These are phyloP conservation scores for Cataglyphis albicans DNA, from an alignment of 2,888 invertebrate species.

Conservation along the genomic window DNA sequence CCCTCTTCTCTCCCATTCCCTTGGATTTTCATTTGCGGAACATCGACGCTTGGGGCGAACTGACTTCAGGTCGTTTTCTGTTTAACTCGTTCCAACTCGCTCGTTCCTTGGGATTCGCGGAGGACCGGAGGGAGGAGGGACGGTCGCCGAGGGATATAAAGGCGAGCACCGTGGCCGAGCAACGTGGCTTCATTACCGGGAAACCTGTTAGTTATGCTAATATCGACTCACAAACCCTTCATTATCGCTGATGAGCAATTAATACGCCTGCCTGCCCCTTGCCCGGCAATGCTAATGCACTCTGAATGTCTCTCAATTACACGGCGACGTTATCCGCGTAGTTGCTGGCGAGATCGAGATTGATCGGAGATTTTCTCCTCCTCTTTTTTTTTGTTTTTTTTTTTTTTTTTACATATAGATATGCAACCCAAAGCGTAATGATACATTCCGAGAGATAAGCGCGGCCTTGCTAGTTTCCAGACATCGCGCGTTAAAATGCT, in stretches of 20 bases:
- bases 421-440: background rate
- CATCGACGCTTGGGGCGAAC: constrained; percentile 27
- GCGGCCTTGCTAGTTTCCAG: background rate
- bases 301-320: constrained; percentile 83
- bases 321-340: constrained; percentile 75
- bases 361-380: constrained; percentile 57
- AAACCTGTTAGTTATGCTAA: constrained; percentile 85
- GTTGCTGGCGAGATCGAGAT: constrained; percentile 34
- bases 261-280: constrained; percentile 81
- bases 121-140: constrained; percentile 58
- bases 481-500: constrained; percentile 32
- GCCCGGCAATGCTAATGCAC: constrained; percentile 80
- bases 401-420: background rate
- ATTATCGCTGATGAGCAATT: constrained; percentile 85
- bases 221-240: constrained; percentile 85
- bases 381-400: background rate
- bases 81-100: constrained; percentile 43
- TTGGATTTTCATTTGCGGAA: constrained; percentile 41
- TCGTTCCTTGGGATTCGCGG: constrained; percentile 84
- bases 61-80: constrained; percentile 12
- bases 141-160: constrained; percentile 63
- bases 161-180: constrained; percentile 70
- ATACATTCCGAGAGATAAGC: background rate
- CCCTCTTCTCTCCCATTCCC: too few relatives aligned
- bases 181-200: constrained; percentile 82